Base-by-base conservation (phyloP, 2,113 vertebrate species). In the Ochotona curzoniae region DNA sequence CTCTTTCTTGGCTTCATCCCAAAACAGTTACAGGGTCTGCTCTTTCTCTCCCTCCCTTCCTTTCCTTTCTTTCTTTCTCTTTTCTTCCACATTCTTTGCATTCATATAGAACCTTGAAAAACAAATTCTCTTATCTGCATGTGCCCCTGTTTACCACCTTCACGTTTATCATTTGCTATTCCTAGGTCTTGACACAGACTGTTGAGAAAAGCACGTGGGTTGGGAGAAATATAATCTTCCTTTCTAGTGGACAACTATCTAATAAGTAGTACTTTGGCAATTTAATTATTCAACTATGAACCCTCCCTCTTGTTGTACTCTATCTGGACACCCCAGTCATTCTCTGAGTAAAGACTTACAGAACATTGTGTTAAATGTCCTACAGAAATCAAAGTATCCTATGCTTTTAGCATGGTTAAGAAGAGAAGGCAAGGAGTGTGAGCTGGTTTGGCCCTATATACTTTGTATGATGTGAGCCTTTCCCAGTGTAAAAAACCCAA, bases 401-500 rank as follows among this genome's bases (percentile, higher is more conserved):
- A 4, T 88, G 91, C 87, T 76, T 81, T 93, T 57, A 87, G 75
- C 11, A 5, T 60, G 47, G 13, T 60, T 89, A 35, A 20, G 67
- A 49, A 80, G 35, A 15, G n/a, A 32, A 70, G 25, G 49, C 32
- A 51, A 47, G 35, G 86, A 82, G 73, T 35, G 11, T 57, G 47
- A 89, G 28, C 35, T n/a, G 49, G 26, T 38, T 79, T 88, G 85
- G 61, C 38, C 28, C 12, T 87, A n/a, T 20, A 67, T 66, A 32
- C 85, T 94, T 94, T 54, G 75, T 94, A 32, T 83, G 89, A 90
- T 75, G 47, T 64, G 83, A 93, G 61, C 47, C 75, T 60, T 86
- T 93, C 57, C 80, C 47, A 80, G 69, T 75, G 90, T 83, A 11
- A 54, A 93, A 87, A 51, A 74, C 15, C 20, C 18, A 32, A n/a